These are phyloP conservation scores for Drosophila acutilabella DNA, from an alignment of 2,888 invertebrate genomes.

Conservation along the genomic window DNA sequence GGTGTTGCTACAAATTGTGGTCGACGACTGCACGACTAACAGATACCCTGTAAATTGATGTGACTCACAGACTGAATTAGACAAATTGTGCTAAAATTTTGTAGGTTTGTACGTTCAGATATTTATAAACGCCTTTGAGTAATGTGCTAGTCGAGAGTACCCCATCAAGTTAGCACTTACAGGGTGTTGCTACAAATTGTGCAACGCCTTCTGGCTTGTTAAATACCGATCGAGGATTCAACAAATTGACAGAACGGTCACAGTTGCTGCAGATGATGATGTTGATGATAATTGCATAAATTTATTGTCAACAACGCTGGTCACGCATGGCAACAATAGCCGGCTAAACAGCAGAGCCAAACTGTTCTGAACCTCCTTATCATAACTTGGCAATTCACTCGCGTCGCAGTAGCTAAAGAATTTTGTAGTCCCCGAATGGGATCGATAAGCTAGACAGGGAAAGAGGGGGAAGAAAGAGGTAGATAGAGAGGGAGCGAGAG, in stretches of 20 bases:
- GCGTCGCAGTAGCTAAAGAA: conserved; percentile 9
- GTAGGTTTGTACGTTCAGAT: too few relatives aligned
- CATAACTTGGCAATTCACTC: conserved; percentile 40
- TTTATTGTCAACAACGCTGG: conserved; percentile 68
- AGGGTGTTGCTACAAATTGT: background rate
- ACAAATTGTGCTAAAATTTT: background rate
- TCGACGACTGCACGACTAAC: background rate
- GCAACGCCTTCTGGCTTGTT: too few relatives aligned
- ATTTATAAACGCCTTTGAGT: too few relatives aligned
- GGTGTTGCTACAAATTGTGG: background rate
- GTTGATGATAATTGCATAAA: conserved; percentile 56
- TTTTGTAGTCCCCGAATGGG: background rate
- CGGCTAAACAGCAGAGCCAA: conserved; percentile 3
- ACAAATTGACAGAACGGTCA: background rate
- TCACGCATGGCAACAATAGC: conserved; percentile 64
- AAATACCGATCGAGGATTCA: background rate
- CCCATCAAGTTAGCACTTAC: background rate
- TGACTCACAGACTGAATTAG: too few relatives aligned
- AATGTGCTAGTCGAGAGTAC: too few relatives aligned
- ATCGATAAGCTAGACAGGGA: conserved; percentile 27
- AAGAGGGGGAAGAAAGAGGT: background rate
- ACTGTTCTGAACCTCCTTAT: conserved; percentile 24
- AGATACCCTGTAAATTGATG: conserved; percentile 3
- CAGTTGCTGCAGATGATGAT: conserved; percentile 36
- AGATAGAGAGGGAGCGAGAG: conserved; percentile 19